These are phyloP conservation scores for Pseudorhiza aurosa DNA, from an alignment of 30 jellyfish, hydroid and myxozoan species.

Conservation along the genomic window DNA sequence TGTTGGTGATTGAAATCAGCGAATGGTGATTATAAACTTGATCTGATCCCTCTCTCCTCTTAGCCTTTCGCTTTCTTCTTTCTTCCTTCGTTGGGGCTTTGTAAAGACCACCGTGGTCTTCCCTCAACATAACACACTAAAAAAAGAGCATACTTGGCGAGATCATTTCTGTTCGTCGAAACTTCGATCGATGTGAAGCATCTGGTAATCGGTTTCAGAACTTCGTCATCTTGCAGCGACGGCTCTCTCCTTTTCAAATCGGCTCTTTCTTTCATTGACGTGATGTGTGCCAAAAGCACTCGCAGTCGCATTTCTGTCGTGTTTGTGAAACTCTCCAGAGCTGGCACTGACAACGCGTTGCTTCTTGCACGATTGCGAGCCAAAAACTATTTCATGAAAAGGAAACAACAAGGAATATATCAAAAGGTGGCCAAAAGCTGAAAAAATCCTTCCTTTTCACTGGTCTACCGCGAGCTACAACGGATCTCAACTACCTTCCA, in stretches of 20 bases:
- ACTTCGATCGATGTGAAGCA: slow-evolving; percentile 88
- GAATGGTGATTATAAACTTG: too few relatives aligned
- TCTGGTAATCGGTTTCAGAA: slow-evolving; percentile 79
- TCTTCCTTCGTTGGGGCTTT: too few relatives aligned
- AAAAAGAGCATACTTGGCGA: slow-evolving; percentile 76
- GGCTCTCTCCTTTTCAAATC: slow-evolving; percentile 77
- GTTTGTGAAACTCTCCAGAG: slow-evolving; percentile 75
- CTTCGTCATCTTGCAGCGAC: slow-evolving; percentile 84
- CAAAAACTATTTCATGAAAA: too few relatives aligned
- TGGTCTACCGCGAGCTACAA: too few relatives aligned
- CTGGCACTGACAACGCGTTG: slow-evolving; percentile 74
- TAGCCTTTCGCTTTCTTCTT: too few relatives aligned
- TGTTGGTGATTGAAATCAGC: background rate
- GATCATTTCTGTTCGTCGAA: slow-evolving; percentile 71
- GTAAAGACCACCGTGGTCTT: too few relatives aligned
- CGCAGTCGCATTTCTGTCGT: slow-evolving; percentile 88
- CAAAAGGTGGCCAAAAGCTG: too few relatives aligned
- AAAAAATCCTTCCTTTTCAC: too few relatives aligned
- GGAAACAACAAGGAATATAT: too few relatives aligned
- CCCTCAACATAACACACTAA: too few relatives aligned
- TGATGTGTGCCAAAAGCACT: slow-evolving; percentile 70
- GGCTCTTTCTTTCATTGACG: slow-evolving; percentile 80
- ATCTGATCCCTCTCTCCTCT: too few relatives aligned
- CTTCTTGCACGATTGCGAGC: slow-evolving; percentile 80
- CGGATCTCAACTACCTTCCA: too few relatives aligned